Evolutionary conservation across 2,888 invertebrate genomes (phyloP).

Genomic region (Andrena fulva): DNA sequence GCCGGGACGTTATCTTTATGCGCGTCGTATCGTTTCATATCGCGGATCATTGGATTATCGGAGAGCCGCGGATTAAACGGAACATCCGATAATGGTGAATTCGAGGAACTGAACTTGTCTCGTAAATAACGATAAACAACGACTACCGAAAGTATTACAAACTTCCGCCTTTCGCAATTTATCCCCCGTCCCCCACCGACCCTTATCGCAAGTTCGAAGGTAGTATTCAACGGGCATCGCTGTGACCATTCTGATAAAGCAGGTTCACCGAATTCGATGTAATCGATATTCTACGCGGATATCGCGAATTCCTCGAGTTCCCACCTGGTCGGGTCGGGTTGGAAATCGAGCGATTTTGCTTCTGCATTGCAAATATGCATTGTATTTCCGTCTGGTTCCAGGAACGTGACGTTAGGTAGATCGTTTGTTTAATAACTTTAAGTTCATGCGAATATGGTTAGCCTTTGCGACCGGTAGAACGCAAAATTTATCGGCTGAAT

Average conservation of each 20-base stretch:
- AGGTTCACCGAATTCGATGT: slow-evolving; percentile 11
- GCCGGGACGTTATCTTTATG: slow-evolving; percentile 67
- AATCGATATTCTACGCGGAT: background rate
- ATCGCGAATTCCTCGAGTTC: slow-evolving; percentile 4
- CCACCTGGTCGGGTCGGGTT: no score
- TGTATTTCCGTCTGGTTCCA: background rate
- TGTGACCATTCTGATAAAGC: slow-evolving; percentile 36
- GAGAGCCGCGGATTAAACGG: slow-evolving; percentile 40
- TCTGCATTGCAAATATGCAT: background rate
- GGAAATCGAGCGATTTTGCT: background rate
- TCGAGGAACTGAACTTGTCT: slow-evolving; percentile 68
- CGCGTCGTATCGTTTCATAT: slow-evolving; percentile 60
- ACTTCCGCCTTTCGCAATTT: slow-evolving; percentile 34
- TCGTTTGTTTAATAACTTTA: background rate
- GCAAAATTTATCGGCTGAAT: no score
- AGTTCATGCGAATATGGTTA: slow-evolving; percentile 1
- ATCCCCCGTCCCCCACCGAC: slow-evolving; percentile 9
- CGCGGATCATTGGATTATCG: slow-evolving; percentile 63
- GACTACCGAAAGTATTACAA: slow-evolving; percentile 45
- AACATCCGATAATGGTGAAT: slow-evolving; percentile 68
- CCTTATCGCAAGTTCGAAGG: slow-evolving; percentile 16
- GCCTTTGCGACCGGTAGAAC: background rate
- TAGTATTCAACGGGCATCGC: slow-evolving; percentile 27
- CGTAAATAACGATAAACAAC: slow-evolving; percentile 67
- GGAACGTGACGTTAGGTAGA: background rate